Evolutionary conservation across 37 sponge, comb jelly and placozoan genomes (phyloP).

Genomic region (Amphimedon queenslandica): DNA sequence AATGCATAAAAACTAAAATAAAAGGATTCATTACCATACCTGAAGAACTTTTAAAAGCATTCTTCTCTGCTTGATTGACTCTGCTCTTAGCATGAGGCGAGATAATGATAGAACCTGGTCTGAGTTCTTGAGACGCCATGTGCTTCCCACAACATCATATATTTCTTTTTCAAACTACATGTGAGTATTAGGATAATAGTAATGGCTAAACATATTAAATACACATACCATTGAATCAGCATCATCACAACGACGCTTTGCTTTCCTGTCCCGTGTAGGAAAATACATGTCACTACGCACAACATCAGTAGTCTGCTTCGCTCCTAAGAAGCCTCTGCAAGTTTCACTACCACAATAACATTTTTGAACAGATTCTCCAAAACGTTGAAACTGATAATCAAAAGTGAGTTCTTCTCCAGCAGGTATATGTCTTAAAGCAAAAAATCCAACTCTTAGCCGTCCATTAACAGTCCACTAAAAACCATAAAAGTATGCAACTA

Average conservation of each 20-base stretch:
- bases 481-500: background rate
- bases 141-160: slow-evolving; percentile 62
- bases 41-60: slow-evolving; percentile 74
- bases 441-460: slow-evolving; percentile 90
- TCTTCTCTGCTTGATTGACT: slow-evolving; percentile 57
- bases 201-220: background rate
- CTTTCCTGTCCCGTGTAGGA: slow-evolving; percentile 6
- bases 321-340: slow-evolving; percentile 90
- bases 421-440: slow-evolving; percentile 61
- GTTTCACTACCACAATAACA: slow-evolving; percentile 94
- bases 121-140: slow-evolving; percentile 42
- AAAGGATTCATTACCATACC: slow-evolving; percentile 13
- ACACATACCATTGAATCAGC: slow-evolving; percentile 19
- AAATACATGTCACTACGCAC: background rate
- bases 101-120: slow-evolving; percentile 70
- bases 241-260: background rate
- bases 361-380: slow-evolving; percentile 90
- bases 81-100: slow-evolving; percentile 83
- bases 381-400: slow-evolving; percentile 97
- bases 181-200: background rate
- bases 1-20: background rate
- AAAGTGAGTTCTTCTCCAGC: slow-evolving; percentile 87
- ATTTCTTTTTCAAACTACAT: slow-evolving; percentile 75
- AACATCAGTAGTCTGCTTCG: slow-evolving; percentile 42
- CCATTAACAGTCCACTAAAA: slow-evolving; percentile 96